phyloP scores from a whole-genome alignment of 2,113 vertebrate genomes.

The Muscicapa adusta region DNA sequence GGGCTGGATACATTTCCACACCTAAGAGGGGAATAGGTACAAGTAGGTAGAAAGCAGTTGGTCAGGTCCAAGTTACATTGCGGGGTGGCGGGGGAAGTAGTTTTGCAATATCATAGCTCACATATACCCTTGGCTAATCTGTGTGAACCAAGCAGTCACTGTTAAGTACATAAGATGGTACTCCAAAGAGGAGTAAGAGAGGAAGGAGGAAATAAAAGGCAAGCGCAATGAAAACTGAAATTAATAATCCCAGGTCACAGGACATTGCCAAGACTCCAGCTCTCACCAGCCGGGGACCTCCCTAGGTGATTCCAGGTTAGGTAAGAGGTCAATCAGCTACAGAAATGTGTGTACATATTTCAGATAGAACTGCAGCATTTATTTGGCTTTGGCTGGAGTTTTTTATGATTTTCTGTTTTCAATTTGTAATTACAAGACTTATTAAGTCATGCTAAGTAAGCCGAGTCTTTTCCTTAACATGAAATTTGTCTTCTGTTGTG shows the following conservation, averaged over 20 bases:
- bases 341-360: neutral
- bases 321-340: neutral
- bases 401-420: neutral
- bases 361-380: neutral
- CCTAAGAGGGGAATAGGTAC: neutral
- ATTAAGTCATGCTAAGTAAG: neutral
- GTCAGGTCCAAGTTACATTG: neutral
- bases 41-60: neutral
- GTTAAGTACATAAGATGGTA: neutral
- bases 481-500: neutral
- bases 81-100: neutral
- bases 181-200: neutral
- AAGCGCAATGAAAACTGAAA: neutral
- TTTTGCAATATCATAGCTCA: neutral
- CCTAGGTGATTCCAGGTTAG: neutral
- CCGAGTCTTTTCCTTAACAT: neutral
- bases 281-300: neutral
- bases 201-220: neutral
- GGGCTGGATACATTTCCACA: neutral
- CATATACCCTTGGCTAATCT: neutral
- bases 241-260: neutral
- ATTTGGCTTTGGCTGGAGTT: neutral
- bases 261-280: accelerated
- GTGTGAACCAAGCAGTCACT: neutral
- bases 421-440: neutral